These are phyloP conservation scores for Glyphotaelius pellucidus DNA, from an alignment of 2,888 invertebrate genomes.

Conservation along the genomic window DNA sequence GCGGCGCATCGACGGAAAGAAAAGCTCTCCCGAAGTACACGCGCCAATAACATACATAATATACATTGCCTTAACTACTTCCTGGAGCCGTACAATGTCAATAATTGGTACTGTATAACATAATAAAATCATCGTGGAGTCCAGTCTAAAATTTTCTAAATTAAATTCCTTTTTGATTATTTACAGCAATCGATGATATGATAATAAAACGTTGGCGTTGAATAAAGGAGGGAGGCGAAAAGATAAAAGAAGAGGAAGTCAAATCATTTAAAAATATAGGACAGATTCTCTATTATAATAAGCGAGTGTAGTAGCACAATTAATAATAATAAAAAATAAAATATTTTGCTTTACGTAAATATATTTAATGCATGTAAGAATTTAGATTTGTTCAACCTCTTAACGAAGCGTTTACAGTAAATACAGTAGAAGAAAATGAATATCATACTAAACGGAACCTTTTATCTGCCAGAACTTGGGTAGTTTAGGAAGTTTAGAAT, in stretches of 20 bases:
- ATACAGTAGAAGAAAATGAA: too few species aligned
- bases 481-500: too few species aligned
- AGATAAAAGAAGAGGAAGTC: neutral
- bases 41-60: constrained; percentile 72
- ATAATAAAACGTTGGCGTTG: neutral
- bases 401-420: too few species aligned
- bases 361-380: too few species aligned
- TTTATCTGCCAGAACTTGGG: too few species aligned
- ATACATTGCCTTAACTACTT: constrained; percentile 71
- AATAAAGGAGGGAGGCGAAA: neutral
- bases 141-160: neutral
- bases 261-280: neutral
- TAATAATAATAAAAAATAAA: too few species aligned
- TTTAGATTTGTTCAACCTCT: too few species aligned
- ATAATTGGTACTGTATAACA: neutral
- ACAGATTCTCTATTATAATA: neutral
- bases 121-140: neutral
- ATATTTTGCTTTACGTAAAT: too few species aligned
- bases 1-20: constrained; percentile 69
- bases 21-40: constrained; percentile 73
- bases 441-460: too few species aligned
- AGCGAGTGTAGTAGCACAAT: neutral
- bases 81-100: neutral
- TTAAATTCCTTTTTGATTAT: neutral
- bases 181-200: neutral